Conservation (phyloP, 2,113 vertebrate genomes). For the Oncorhynchus nerka region DNA sequence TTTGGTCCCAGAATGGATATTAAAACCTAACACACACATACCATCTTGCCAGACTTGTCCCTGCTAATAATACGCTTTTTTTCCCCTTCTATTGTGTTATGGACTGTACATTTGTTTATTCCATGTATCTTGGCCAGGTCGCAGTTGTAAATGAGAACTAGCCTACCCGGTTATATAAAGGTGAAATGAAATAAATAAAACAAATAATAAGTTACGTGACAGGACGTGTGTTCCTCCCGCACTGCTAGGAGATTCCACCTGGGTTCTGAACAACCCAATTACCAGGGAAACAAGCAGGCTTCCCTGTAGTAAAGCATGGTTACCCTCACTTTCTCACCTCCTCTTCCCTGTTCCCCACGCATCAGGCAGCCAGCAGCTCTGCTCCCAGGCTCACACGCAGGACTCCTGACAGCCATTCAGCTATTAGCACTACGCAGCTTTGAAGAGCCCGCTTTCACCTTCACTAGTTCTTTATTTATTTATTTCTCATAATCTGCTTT, state of each 20-base stretch:
- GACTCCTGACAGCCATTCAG: constrained; percentile 72
- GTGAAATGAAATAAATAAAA: no score
- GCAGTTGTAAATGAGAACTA: no score
- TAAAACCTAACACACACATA: constrained; percentile 14
- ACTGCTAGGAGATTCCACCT: constrained; percentile 71
- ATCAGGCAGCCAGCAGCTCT: constrained; percentile 69
- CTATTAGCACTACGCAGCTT: constrained; percentile 72
- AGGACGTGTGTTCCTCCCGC: constrained; percentile 70
- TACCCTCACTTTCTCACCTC: constrained; percentile 50
- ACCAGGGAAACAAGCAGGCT: constrained; percentile 73
- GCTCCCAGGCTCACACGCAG: constrained; percentile 52
- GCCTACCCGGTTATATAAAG: no score
- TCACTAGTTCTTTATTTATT: constrained; percentile 63
- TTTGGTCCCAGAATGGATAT: no score
- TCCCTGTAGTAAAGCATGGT: constrained; percentile 70
- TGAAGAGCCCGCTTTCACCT: constrained; percentile 71
- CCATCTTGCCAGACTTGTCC: constrained; percentile 63
- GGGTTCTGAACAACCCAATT: constrained; percentile 77
- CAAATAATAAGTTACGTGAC: constrained; percentile 75
- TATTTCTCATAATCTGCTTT: background rate
- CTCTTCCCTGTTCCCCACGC: constrained; percentile 44
- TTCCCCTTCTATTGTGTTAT: no score
- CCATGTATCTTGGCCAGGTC: no score
- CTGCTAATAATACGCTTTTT: constrained; percentile 69
- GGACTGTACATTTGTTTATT: no score